Evolutionary conservation across 2,113 vertebrate genomes (phyloP), one percentile per base, ranked within the genome.

Genomic region (Chlorodrepanis virens): DNA sequence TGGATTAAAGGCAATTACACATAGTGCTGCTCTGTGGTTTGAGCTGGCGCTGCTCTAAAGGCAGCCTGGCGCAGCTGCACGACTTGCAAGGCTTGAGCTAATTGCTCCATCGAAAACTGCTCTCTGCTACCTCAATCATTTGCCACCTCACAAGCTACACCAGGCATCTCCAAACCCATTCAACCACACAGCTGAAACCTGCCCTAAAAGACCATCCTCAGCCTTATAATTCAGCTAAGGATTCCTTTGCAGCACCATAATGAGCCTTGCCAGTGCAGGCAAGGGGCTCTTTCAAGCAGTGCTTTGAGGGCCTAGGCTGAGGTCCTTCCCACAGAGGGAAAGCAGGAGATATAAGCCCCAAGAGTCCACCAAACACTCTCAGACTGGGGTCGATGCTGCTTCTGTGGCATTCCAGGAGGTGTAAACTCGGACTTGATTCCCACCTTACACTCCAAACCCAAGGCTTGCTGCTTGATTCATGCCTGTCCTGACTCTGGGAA

Each of bases 111-210:
- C 0, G 0, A 81, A 93, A 93, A 14, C n/a, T 65, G 61, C 74
- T 54, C 18, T 80, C 50, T 47, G 24, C 60, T 69, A 8, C 0
- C 0, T 3, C 47, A 18, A 67, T 42, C 18, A 29, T 57, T 49
- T 88, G 37, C 50, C 61, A 74, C 54, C 16, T 87, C 71, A 20
- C 35, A 80, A 52, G 31, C 40, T 70, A 69, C 16, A 65, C 31
- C 31, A 72, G 59, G 18, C 56, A 80, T 31, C 68, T 92, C 37
- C 71, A 77, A 80, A 88, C 23, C 25, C 25, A 22, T 50, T 69
- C 44, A 42, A 22, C 6, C 21, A 49, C 54, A 25, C n/a, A 42
- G 50, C 5, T 6, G 24, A 86, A 89, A 87, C 5, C 37, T 64
- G 53, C 37, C 65, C 39, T 47, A n/a, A 50, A 78, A 45, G 14